Conservation (phyloP, 2,113 vertebrate genomes). For the Tenrec ecaudatus region DNA sequence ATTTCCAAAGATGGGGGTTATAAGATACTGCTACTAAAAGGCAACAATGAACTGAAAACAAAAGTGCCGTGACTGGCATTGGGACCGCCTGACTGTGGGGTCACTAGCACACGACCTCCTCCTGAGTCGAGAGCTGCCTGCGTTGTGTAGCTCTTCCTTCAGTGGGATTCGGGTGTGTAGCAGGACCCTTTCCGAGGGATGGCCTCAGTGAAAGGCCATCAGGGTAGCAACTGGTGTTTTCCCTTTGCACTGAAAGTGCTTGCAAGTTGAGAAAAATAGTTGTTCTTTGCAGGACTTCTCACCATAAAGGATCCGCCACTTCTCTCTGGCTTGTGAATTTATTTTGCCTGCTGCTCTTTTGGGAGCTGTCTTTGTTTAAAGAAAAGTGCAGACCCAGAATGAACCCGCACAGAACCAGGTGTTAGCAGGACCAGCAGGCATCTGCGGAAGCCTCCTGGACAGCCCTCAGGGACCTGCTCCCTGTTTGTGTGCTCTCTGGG, state of each 20-base stretch:
- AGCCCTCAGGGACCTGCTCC: background rate
- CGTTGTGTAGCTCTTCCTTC: background rate
- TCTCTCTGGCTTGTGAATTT: slow-evolving; percentile 33
- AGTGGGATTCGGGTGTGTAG: background rate
- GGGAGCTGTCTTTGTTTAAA: slow-evolving; percentile 28
- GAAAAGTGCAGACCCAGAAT: background rate
- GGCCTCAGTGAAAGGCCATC: background rate
- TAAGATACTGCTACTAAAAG: background rate
- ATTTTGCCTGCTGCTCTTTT: slow-evolving; percentile 56
- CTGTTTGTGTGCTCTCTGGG: background rate
- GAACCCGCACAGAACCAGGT: background rate
- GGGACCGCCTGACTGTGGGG: background rate
- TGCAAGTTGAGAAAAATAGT: background rate
- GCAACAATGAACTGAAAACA: background rate
- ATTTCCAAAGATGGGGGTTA: background rate
- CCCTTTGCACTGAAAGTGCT: slow-evolving; percentile 1
- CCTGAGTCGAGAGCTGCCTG: background rate
- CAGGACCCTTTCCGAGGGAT: background rate
- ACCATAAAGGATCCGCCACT: background rate
- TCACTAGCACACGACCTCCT: background rate
- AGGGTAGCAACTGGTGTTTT: background rate
- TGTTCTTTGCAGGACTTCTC: background rate
- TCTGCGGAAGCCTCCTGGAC: fast-evolving
- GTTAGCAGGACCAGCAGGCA: background rate
- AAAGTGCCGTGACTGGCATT: background rate